Percentiles rank a stretch among this genome's conserved stretches.
phyloP scores from a whole-genome alignment of 2,113 vertebrate genomes.

The Bos taurus region DNA sequence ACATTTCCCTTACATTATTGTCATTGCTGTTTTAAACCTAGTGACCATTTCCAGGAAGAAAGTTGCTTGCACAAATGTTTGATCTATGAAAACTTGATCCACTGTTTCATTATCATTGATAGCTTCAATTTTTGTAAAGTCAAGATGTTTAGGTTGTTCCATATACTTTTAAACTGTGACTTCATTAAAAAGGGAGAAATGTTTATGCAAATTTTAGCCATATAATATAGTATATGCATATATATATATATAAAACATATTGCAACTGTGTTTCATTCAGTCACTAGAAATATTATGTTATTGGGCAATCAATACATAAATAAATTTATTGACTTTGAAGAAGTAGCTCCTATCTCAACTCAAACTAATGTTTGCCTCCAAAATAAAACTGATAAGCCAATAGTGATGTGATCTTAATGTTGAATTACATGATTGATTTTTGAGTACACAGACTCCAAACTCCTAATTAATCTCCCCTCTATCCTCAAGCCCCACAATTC shows the following conservation, averaged over 20 bases:
- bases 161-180: background rate
- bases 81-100: slow-evolving; percentile 57
- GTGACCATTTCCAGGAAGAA: slow-evolving; percentile 69
- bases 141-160: background rate
- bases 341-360: background rate
- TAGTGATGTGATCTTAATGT: background rate
- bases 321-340: slow-evolving; percentile 19
- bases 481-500: too few species aligned
- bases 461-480: background rate
- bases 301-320: background rate
- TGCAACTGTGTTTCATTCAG: background rate
- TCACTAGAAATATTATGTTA: background rate
- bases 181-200: slow-evolving; percentile 1
- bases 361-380: background rate
- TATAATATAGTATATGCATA: background rate
- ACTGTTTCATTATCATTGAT: slow-evolving; percentile 5
- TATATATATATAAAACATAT: background rate
- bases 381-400: background rate
- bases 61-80: slow-evolving; percentile 61
- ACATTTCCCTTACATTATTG: slow-evolving; percentile 73
- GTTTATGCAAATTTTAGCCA: background rate
- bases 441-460: background rate
- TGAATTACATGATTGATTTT: background rate
- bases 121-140: background rate
- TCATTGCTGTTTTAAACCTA: slow-evolving; percentile 75